Evolutionary conservation across 2,113 vertebrate species (phyloP).

Genomic region (Puntigrus tetrazona): DNA sequence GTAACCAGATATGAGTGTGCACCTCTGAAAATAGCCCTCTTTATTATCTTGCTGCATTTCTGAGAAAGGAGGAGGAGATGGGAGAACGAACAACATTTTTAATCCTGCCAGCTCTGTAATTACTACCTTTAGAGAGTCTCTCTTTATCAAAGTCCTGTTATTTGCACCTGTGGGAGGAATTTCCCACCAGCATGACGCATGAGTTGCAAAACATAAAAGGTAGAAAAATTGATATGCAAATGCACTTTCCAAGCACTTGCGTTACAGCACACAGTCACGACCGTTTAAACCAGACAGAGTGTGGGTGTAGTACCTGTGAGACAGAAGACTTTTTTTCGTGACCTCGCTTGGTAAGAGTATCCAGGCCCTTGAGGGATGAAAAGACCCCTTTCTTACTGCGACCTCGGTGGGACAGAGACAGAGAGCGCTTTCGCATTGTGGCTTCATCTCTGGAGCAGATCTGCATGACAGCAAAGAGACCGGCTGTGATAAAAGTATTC

Average conservation of each 20-base stretch:
- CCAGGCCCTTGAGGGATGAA: constrained; percentile 92
- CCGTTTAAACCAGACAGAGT: neutral
- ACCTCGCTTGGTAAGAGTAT: constrained; percentile 87
- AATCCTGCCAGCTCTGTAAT: constrained; percentile 28
- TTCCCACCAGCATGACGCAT: constrained; percentile 17
- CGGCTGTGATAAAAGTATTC: neutral
- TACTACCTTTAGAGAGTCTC: constrained; percentile 32
- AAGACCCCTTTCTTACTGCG: constrained; percentile 87
- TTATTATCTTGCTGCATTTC: constrained; percentile 11
- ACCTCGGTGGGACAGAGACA: constrained; percentile 82
- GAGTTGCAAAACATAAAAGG: constrained; percentile 1
- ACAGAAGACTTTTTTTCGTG: constrained; percentile 87
- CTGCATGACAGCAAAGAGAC: constrained; percentile 65
- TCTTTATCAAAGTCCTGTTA: constrained; percentile 42
- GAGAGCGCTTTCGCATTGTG: constrained; percentile 85
- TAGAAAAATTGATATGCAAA: neutral
- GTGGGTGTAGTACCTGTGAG: constrained; percentile 80
- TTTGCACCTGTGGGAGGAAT: constrained; percentile 45
- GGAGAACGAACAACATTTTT: constrained; percentile 10
- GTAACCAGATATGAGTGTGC: constrained; percentile 1
- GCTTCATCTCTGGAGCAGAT: constrained; percentile 93
- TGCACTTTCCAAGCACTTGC: neutral
- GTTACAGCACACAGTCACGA: neutral
- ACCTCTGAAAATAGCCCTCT: neutral
- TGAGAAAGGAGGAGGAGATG: neutral